phyloP scores from a whole-genome alignment of 2,888 invertebrate species.

The Macaria liturata region DNA sequence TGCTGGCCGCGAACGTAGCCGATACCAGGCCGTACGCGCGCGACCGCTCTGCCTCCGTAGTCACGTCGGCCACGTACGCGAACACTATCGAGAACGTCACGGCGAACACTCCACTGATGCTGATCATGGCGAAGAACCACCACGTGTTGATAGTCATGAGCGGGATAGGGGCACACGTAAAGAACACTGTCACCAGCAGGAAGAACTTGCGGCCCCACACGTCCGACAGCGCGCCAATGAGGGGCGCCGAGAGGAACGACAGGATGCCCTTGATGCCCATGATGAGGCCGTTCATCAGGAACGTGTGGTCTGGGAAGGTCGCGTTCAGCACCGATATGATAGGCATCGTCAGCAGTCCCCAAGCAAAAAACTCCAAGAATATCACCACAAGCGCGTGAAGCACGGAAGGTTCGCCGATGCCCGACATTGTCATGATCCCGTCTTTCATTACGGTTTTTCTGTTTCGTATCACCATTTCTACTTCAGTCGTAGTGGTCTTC shows the following conservation, averaged over 20 bases:
- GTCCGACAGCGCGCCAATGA: constrained; percentile 98
- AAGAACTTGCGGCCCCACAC: constrained; percentile 99
- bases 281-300: constrained; percentile 99
- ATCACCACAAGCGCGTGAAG: constrained; percentile 99
- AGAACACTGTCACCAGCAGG: constrained; percentile 98
- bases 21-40: constrained; percentile 98
- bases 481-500: constrained; percentile 92
- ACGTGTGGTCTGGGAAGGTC: constrained; percentile 99
- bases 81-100: constrained; percentile 99
- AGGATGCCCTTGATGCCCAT: constrained; percentile 99
- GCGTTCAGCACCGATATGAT: constrained; percentile 97
- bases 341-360: constrained; percentile 99
- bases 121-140: constrained; percentile 99
- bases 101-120: constrained; percentile 98
- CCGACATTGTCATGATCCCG: constrained; percentile 93
- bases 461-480: constrained; percentile 94
- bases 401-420: constrained; percentile 97
- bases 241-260: constrained; percentile 98
- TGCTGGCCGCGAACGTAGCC: constrained; percentile 99
- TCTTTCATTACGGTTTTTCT: constrained; percentile 94
- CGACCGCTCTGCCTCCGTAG: constrained; percentile 97
- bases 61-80: constrained; percentile 99
- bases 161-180: constrained; percentile 99
- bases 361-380: constrained; percentile 99
- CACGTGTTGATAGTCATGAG: constrained; percentile 99